These are phyloP conservation scores for Drosophila atroscutellata DNA, from an alignment of 2,888 invertebrate species.

Conservation along the genomic window DNA sequence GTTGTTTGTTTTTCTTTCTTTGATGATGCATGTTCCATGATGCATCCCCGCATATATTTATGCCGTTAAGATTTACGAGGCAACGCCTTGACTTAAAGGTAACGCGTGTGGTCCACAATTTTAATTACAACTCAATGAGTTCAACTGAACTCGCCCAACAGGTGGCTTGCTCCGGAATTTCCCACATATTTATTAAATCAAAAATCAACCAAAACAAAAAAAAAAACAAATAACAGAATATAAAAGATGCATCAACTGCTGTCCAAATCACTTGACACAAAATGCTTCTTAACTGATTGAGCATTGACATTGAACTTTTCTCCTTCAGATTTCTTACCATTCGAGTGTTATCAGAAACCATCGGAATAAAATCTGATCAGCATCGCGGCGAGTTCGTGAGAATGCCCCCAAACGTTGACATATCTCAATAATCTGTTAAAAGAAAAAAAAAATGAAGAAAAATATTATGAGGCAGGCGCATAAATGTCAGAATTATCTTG, in stretches of 20 bases:
- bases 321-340: neutral
- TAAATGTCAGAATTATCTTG: constrained; percentile 44
- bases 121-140: constrained; percentile 79
- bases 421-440: constrained; percentile 61
- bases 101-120: constrained; percentile 66
- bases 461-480: constrained; percentile 4
- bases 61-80: constrained; percentile 69
- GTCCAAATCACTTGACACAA: constrained; percentile 54
- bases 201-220: neutral
- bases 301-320: constrained; percentile 74
- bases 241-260: constrained; percentile 51
- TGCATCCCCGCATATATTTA: constrained; percentile 37
- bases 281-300: constrained; percentile 60
- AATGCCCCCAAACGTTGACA: constrained; percentile 45
- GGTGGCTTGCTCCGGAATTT: constrained; percentile 54
- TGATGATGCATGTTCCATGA: constrained; percentile 41
- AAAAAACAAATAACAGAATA: neutral
- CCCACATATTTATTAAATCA: constrained; percentile 18
- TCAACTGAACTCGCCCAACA: constrained; percentile 71
- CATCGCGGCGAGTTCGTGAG: constrained; percentile 37
- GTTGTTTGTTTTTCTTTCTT: neutral
- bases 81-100: constrained; percentile 44
- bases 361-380: constrained; percentile 31
- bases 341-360: constrained; percentile 48
- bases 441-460: constrained; percentile 2